Percentiles rank a stretch among this genome's conserved stretches.
phyloP scores from a whole-genome alignment of 2,888 invertebrate genomes.

The Galerucella nymphaeae region DNA sequence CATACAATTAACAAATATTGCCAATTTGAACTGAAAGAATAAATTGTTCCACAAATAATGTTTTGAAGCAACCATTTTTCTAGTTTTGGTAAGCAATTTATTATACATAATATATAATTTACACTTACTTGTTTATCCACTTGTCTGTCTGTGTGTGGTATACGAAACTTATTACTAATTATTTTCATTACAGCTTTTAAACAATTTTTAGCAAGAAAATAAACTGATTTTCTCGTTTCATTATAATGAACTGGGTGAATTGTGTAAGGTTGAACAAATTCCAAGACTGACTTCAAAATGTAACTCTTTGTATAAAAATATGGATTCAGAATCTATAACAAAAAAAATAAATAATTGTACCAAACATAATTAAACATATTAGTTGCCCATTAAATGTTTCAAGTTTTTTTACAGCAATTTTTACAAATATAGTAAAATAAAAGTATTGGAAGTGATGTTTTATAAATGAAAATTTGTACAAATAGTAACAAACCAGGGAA shows the following conservation, averaged over 20 bases:
- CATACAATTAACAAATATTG: slow-evolving; percentile 28
- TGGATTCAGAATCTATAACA: slow-evolving; percentile 37
- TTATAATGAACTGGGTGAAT: slow-evolving; percentile 27
- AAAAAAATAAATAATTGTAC: background rate
- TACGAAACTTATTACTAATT: slow-evolving; percentile 32
- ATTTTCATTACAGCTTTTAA: slow-evolving; percentile 41
- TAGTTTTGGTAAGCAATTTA: no score
- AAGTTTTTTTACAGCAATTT: no score
- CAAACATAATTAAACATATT: background rate
- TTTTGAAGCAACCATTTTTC: no score
- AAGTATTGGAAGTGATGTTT: no score
- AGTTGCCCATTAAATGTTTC: background rate
- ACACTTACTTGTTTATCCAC: slow-evolving; percentile 40
- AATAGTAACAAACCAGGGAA: no score
- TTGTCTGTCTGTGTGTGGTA: slow-evolving; percentile 18
- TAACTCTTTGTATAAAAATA: slow-evolving; percentile 27
- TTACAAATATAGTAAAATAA: no score
- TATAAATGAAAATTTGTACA: no score
- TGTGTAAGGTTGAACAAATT: slow-evolving; percentile 39
- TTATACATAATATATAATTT: background rate
- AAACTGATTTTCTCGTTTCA: background rate
- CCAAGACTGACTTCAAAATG: slow-evolving; percentile 38
- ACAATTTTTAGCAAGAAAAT: slow-evolving; percentile 43
- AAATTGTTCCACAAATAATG: no score
- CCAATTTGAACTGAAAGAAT: slow-evolving; percentile 34